Base-by-base conservation (phyloP, 2,888 invertebrate species). In the Apeira syringaria region DNA sequence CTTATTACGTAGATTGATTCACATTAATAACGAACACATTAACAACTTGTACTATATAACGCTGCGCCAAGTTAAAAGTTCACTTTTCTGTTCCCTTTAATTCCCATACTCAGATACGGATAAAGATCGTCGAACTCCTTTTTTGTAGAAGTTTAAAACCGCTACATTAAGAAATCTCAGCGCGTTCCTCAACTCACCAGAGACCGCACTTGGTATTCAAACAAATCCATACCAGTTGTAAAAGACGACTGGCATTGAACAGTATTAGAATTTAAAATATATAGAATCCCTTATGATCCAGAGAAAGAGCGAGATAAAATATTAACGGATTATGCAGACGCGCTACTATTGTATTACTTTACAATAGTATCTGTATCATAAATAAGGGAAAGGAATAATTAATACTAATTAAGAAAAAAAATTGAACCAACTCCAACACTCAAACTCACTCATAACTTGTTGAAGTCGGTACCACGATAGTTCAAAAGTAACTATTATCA, bases 211-310 rank as follows among this genome's bases (percentile, higher is more conserved):
- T 83, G 73, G 78, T 80, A 83, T 84, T 83, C 82, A 72, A 59
- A 53, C 40, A 66, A 70, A 80, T 79, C 78, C 76, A 84, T 80
- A 71, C 70, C 59, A 64, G 71, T 72, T 80, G 79, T 82, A 83
- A 81, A 82, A 76, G 64, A 41, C 71, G 69, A 72, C 65, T 64
- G 64, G 61, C 59, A 71, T 74, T 68, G 72, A 72, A 68, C 70
- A 53, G 80, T 76, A 84, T 85, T 81, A 77, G 79, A 84, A 86
- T 86, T 86, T 84, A 79, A 82, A 86, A 84, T 83, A 81, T 80
- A 84, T 82, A 73, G 82, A 80, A 79, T 84, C 79, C 76, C 75
- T 68, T 65, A 74, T 74, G 78, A 74, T 66, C 61, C 62, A 56
- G 57, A 60, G 63, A 50, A 51, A 44, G 38, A 49, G 31, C 39